Conservation (phyloP, 1,140 invertebrate genomes). For the Drosophila prosaltans region DNA sequence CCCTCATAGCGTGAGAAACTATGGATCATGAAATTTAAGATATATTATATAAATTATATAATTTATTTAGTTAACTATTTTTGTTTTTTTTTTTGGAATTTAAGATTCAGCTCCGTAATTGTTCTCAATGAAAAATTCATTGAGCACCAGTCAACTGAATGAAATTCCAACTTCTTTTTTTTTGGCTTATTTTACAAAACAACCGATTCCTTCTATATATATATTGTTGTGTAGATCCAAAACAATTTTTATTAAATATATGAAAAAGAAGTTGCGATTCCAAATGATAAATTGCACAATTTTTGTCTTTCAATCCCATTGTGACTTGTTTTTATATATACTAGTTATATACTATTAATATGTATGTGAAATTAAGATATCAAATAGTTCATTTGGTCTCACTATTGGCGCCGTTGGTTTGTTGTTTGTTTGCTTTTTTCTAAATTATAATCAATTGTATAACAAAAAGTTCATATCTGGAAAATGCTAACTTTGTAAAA, state of each 20-base stretch:
- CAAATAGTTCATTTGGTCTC: constrained; percentile 29
- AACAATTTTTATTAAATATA: neutral
- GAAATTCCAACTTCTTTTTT: too few species aligned
- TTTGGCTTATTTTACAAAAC: too few species aligned
- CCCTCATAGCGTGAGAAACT: neutral
- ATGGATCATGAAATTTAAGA: neutral
- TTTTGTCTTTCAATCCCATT: constrained; percentile 16
- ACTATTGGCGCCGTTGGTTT: constrained; percentile 12
- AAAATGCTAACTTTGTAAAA: neutral
- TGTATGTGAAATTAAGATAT: constrained; percentile 1
- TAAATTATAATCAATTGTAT: constrained; percentile 1
- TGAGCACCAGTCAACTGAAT: too few species aligned
- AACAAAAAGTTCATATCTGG: neutral
- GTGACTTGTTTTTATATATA: constrained; percentile 33
- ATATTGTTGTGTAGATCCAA: too few species aligned
- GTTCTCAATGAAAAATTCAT: neutral
- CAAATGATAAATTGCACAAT: neutral
- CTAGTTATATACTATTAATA: neutral
- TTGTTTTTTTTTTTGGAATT: too few species aligned
- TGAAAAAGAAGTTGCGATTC: neutral
- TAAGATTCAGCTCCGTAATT: neutral
- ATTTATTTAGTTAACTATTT: too few species aligned
- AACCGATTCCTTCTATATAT: too few species aligned
- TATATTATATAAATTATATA: too few species aligned
- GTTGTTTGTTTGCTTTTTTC: neutral